phyloP scores from a whole-genome alignment of 2,797 vertebrate species.

The Loris lydekkerianus region DNA sequence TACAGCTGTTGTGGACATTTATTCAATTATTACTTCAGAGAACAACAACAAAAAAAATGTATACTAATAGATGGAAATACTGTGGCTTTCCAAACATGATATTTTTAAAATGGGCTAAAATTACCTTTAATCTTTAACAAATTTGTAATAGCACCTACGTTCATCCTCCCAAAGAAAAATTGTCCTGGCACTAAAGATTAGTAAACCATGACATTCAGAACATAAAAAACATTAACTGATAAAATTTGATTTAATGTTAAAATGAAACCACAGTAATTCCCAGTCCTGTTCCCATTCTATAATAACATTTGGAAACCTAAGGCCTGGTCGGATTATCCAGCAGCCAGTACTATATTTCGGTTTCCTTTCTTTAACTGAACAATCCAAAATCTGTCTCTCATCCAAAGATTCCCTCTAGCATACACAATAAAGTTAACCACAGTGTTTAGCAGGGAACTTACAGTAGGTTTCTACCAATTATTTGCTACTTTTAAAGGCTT shows the following conservation, averaged over 20 bases:
- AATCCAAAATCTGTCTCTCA: neutral
- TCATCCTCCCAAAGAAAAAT: neutral
- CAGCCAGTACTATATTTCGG: accelerated
- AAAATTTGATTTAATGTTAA: neutral
- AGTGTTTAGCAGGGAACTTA: neutral
- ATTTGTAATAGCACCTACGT: neutral
- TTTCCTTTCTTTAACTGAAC: neutral
- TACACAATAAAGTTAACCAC: neutral
- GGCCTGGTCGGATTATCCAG: accelerated
- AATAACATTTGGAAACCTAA: neutral
- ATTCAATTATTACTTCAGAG: neutral
- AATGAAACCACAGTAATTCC: neutral
- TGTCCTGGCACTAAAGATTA: neutral
- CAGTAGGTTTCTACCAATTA: neutral
- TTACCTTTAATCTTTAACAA: neutral
- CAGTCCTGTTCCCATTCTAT: neutral
- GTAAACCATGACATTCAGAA: conserved; percentile 11
- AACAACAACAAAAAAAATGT: neutral
- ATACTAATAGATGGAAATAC: neutral
- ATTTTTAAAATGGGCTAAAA: neutral
- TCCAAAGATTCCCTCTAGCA: neutral
- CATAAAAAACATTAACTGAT: neutral
- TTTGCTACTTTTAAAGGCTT: neutral
- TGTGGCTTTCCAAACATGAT: neutral
- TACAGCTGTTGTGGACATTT: neutral